phyloP scores from a whole-genome alignment of 1,140 invertebrate genomes.

The Lethocerus indicus region DNA sequence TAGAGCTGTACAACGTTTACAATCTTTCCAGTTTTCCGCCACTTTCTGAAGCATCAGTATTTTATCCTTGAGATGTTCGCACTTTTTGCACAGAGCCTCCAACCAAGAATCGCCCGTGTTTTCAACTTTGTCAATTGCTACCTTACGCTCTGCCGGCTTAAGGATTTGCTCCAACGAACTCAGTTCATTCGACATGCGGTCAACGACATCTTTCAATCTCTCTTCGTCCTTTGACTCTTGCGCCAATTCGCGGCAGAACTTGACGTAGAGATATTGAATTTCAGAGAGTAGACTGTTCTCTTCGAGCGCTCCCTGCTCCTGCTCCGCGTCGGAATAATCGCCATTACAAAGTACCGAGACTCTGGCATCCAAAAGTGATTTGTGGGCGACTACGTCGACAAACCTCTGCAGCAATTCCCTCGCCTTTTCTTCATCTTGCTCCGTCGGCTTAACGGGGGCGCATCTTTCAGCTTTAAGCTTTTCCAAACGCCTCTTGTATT shows the following conservation, averaged over 20 bases:
- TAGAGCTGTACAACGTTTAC: constrained; percentile 37
- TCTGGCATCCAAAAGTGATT: constrained; percentile 54
- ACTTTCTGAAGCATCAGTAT: constrained; percentile 17
- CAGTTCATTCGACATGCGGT: constrained; percentile 15
- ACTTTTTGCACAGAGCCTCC: constrained; percentile 16
- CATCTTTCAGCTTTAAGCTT: constrained; percentile 17
- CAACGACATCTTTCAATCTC: constrained; percentile 15
- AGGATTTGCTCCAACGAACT: constrained; percentile 8
- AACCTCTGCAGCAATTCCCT: constrained; percentile 43
- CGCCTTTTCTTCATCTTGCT: constrained; percentile 26
- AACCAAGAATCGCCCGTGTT: constrained; percentile 14
- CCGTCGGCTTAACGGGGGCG: constrained; percentile 10
- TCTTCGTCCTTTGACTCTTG: constrained; percentile 13
- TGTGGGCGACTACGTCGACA: constrained; percentile 55
- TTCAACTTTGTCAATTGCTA: constrained; percentile 5
- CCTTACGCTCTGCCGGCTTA: constrained; percentile 2
- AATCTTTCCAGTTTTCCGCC: constrained; percentile 20
- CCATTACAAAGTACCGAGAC: constrained; percentile 35
- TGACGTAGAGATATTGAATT: constrained; percentile 40
- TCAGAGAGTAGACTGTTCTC: constrained; percentile 30
- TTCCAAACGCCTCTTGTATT: constrained; percentile 36
- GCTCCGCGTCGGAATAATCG: constrained; percentile 9
- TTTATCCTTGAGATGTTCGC: constrained; percentile 16
- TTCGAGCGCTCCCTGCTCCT: constrained; percentile 16
- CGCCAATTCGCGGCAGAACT: constrained; percentile 31